Base-by-base conservation (phyloP, 2,797 vertebrate genomes). In the Lagorchestes hirsutus region DNA sequence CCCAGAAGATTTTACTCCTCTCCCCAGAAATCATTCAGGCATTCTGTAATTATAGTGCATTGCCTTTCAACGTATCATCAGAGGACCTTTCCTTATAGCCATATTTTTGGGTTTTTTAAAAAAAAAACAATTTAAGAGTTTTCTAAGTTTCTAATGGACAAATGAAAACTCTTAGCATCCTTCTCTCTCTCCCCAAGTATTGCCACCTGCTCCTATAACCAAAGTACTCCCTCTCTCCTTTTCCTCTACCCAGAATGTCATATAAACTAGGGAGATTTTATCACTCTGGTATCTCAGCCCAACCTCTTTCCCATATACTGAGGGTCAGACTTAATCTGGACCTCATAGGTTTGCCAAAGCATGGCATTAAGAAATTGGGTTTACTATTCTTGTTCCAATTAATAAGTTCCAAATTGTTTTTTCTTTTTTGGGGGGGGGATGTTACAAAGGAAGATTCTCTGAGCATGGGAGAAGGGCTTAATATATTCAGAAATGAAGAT, bases 21-120 rank as follows among this genome's bases (percentile, higher is more conserved):
- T 93, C 91, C n/a, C 93, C 55, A 87, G n/a, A 94, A 95, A 95
- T 55, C 24, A 24, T n/a, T 28, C 62, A 91, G 40, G 5, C 54
- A 54, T 92, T 93, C n/a, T 87, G 93, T 90, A 24, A 87, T 58
- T 93, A 55, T 93, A 91, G 91, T 6, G 16, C 91, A 22, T 67
- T 58, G 29, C 54, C 55, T 92, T 93, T 62, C 31, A 40, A 93
- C 56, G 56, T 90, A 90, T 56, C 24, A 22, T 6, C 52, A 92
- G 52, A 24, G 34, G 46, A 74, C 59, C 34, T 94, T 40, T 50
- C 34, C 90, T 94, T 55, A 54, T 40, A 62, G 24, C 56, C 3
- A 58, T 34, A 58, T 90, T 40, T 62, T 40, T 56, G 18, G 3
- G 22, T 74, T 67, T 67, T 67, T 67, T 40, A 62, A 93, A 92